Base-by-base conservation (phyloP, 2,888 invertebrate genomes). In the Trissoscelio sp. region DNA sequence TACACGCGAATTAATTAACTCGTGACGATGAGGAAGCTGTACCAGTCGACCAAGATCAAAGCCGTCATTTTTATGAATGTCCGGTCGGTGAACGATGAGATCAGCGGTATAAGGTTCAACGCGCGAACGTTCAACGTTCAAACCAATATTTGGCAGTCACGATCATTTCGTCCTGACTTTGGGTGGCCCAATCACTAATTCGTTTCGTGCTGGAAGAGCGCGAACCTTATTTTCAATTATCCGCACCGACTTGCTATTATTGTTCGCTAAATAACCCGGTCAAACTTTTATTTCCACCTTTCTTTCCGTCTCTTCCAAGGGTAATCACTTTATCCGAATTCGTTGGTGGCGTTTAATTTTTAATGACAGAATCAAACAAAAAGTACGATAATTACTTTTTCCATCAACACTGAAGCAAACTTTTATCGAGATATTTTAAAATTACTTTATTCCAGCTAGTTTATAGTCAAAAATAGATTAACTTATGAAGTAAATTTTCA, bases 141-240 rank as follows among this genome's bases (percentile, higher is more conserved):
- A 55, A 51, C 64, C 46, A 67, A 80, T 51, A 74, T 75, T 75
- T 66, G 70, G 64, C 80, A 57, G 64, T 73, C 80, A 64, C 69
- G 70, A 64, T 64, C 51, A 51, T 55, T 64, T 70, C 44, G 58
- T 31, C 14, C 39, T 9, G 53, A 46, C 37, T 64, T 70, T 74
- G 80, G 80, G 75, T 75, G 74, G 80, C 64, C 80, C 80, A 69
- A 80, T 80, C 58, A 66, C 44, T 70, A 48, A 75, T 75, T 80
- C 75, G 69, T 75, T 80, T 80, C 70, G 58, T 80, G 58, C 64
- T 64, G 74, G 74, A 75, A 75, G 64, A 48, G 37, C 46, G 57
- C 55, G 34, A 46, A 18, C 48, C 57, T 75, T 62, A 44, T 74
- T 80, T 70, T 51, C 69, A 80, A 74, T 75, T 64, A 80, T 69